A percentile compares a stretch with the other conserved stretches of the same genome.
Conservation (phyloP, 2,797 vertebrate genomes). For the Chelmon rostratus region DNA sequence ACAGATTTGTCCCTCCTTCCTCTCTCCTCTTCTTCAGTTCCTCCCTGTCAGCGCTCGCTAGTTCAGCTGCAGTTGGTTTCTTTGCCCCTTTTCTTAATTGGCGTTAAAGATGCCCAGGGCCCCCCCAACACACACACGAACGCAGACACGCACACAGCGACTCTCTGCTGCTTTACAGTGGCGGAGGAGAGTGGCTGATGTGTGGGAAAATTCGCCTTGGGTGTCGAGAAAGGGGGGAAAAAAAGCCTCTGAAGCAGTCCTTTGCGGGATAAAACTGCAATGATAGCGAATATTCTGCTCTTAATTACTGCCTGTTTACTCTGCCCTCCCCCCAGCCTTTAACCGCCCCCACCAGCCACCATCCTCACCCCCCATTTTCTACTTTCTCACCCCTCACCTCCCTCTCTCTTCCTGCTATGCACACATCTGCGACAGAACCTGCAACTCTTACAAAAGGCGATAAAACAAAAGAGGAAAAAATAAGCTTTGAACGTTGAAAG, state of each 20-base stretch:
- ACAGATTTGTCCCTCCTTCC: constrained; percentile 57
- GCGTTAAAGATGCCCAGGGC: constrained; percentile 82
- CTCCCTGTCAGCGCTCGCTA: constrained; percentile 67
- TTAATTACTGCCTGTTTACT: constrained; percentile 88
- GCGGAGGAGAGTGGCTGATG: constrained; percentile 73
- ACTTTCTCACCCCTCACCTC: constrained; percentile 52
- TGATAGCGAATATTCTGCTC: constrained; percentile 83
- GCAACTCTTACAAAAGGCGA: constrained; percentile 51
- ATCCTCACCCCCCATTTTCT: constrained; percentile 32
- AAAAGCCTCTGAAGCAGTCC: constrained; percentile 76
- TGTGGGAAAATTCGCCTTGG: constrained; percentile 73
- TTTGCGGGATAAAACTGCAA: constrained; percentile 82
- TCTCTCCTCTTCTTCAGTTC: constrained; percentile 62
- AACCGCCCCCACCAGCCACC: constrained; percentile 51
- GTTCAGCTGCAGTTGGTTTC: constrained; percentile 65
- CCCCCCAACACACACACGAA: constrained; percentile 52
- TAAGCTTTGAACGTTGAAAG: constrained; percentile 35
- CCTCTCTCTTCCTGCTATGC: constrained; percentile 27
- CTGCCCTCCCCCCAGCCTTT: constrained; percentile 66
- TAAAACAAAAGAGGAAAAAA: constrained; percentile 9
- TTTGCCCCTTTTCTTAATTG: constrained; percentile 84
- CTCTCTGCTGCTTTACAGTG: constrained; percentile 64
- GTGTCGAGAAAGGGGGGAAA: constrained; percentile 40
- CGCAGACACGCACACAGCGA: constrained; percentile 52
- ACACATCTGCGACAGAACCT: constrained; percentile 49